Percentiles rank a stretch among this genome's conserved stretches.
Conservation (phyloP, 2,113 vertebrate species). For the Tachysurus vachellii region DNA sequence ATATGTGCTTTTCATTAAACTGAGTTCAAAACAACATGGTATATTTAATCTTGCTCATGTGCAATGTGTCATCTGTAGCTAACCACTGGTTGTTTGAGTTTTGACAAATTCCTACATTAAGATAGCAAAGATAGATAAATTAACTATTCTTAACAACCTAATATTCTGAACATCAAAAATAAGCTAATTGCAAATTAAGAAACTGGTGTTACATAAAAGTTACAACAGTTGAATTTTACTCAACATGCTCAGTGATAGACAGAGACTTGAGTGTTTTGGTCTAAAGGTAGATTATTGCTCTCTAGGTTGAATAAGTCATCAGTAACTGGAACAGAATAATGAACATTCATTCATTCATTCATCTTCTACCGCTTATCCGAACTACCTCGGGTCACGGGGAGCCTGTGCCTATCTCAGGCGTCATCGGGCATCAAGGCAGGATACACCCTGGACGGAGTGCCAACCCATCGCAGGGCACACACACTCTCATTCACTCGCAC, state of each 20-base stretch:
- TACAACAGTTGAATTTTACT: background rate
- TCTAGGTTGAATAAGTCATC: background rate
- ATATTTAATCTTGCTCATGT: background rate
- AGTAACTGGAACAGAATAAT: background rate
- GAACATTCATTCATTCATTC: too few species aligned
- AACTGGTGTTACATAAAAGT: too few species aligned
- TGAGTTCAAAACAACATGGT: background rate
- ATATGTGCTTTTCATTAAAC: constrained; percentile 7
- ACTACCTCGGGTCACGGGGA: too few species aligned
- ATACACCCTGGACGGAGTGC: too few species aligned
- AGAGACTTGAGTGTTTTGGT: background rate
- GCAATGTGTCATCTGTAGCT: background rate
- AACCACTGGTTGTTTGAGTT: background rate
- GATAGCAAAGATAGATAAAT: background rate
- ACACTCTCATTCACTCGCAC: too few species aligned
- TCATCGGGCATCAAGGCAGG: too few species aligned
- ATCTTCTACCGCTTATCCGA: too few species aligned
- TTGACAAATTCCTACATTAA: background rate
- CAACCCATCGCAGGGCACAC: too few species aligned
- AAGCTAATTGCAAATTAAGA: background rate
- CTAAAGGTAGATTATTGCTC: background rate
- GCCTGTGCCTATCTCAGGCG: too few species aligned
- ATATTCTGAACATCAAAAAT: background rate
- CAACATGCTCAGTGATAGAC: background rate
- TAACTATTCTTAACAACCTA: background rate